A percentile compares a stretch with the other conserved stretches of the same genome.
phyloP scores from a whole-genome alignment of 2,888 invertebrate species.

The Dryobotodes eremita region DNA sequence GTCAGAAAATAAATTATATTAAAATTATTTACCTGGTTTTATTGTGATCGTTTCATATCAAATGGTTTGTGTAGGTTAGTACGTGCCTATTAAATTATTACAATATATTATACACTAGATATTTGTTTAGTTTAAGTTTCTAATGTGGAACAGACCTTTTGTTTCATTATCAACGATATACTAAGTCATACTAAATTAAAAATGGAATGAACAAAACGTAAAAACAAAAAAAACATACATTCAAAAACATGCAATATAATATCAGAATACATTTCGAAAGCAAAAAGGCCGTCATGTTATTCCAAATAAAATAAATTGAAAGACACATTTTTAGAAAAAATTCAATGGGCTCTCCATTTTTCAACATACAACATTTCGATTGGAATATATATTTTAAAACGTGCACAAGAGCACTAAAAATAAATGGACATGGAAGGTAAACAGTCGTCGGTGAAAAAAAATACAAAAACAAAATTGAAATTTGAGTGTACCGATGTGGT shows the following conservation, averaged over 20 bases:
- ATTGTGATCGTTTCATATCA: background rate
- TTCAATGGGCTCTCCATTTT: conserved; percentile 1
- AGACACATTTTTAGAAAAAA: background rate
- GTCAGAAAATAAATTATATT: conserved; percentile 82
- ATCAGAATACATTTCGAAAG: conserved; percentile 4
- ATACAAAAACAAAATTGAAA: conserved; percentile 24
- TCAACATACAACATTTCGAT: conserved; percentile 19
- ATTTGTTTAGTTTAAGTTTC: background rate
- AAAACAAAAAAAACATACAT: background rate
- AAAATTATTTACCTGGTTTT: conserved; percentile 62
- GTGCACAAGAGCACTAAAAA: background rate
- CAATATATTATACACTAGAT: background rate
- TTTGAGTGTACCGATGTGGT: conserved; percentile 14
- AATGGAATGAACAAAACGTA: background rate
- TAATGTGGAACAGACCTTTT: no score
- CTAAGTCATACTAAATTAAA: conserved; percentile 1
- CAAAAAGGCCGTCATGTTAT: conserved; percentile 4
- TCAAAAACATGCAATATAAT: background rate
- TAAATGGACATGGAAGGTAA: conserved; percentile 1
- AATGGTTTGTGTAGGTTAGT: background rate
- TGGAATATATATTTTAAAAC: conserved; percentile 27
- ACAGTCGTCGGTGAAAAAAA: conserved; percentile 14
- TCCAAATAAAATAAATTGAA: conserved; percentile 37
- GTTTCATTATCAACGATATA: background rate
- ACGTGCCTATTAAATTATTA: background rate